Conservation (phyloP, 2,113 vertebrate species). For the Chionis minor region DNA sequence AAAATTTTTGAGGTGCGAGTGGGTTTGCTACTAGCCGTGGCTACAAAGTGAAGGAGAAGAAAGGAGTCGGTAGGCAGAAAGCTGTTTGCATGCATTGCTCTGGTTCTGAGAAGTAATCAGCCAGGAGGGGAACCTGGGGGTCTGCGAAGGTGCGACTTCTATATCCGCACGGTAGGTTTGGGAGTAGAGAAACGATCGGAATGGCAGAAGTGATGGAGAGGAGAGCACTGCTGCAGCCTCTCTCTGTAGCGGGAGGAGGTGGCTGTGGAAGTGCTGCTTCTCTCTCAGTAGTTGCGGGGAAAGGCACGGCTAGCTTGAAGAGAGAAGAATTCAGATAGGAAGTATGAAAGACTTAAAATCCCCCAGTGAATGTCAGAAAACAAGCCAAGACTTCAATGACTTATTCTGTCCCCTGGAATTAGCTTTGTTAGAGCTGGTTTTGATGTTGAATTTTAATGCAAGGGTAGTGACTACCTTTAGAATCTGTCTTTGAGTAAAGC, state of each 20-base stretch:
- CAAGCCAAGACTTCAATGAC: background rate
- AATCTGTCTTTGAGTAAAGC: background rate
- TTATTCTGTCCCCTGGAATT: background rate
- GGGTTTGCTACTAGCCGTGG: background rate
- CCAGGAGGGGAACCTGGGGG: background rate
- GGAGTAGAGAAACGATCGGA: background rate
- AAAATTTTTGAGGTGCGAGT: background rate
- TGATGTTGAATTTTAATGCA: background rate
- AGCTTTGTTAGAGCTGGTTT: background rate
- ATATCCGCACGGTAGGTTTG: accelerated
- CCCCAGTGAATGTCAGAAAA: background rate
- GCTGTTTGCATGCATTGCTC: background rate
- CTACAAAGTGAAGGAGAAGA: background rate
- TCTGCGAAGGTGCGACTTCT: background rate
- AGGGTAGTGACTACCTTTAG: background rate
- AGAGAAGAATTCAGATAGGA: background rate
- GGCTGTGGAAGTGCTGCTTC: background rate
- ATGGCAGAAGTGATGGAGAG: background rate
- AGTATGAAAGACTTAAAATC: background rate
- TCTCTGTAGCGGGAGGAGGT: background rate
- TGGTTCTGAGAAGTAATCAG: background rate
- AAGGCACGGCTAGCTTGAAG: background rate
- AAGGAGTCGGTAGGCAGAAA: background rate
- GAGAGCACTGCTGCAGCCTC: background rate
- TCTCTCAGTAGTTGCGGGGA: background rate